Conservation (phyloP, 2,888 invertebrate genomes). For the Caprella mutica region DNA sequence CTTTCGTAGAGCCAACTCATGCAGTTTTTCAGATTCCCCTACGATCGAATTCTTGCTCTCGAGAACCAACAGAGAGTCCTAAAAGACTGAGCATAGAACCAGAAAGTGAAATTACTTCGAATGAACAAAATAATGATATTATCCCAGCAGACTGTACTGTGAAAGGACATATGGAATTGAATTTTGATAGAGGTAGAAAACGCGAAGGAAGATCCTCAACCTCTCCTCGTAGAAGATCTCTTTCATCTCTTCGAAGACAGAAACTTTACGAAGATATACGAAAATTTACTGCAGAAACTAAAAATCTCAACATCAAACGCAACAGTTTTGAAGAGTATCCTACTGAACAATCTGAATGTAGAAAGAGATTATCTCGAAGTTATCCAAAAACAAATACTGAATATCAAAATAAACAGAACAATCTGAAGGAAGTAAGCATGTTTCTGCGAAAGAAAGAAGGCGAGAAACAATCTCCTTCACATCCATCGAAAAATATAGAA, state of each 20-base stretch:
- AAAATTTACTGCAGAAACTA: slow-evolving; percentile 8
- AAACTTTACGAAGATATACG: slow-evolving; percentile 5
- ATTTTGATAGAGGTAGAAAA: slow-evolving; percentile 10
- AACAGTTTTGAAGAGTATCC: too few relatives aligned
- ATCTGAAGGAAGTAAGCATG: not conserved
- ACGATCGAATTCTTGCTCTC: not conserved
- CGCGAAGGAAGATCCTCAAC: not conserved
- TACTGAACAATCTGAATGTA: too few relatives aligned
- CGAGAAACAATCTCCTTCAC: too few relatives aligned
- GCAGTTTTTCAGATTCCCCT: slow-evolving; percentile 8
- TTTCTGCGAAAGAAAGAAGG: not conserved
- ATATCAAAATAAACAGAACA: too few relatives aligned
- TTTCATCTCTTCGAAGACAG: not conserved
- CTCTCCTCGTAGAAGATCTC: not conserved
- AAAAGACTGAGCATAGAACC: not conserved
- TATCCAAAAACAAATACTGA: not conserved
- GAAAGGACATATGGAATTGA: slow-evolving; percentile 1
- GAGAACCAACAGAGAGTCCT: slow-evolving; percentile 6
- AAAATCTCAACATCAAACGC: not conserved
- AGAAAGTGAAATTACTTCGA: not conserved
- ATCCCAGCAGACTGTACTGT: not conserved
- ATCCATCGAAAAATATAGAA: not conserved
- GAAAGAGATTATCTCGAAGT: not conserved
- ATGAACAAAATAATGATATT: not conserved
- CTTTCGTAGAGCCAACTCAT: not conserved